These are phyloP conservation scores for Caretta caretta DNA, from an alignment of 2,113 vertebrate genomes.

Conservation along the genomic window DNA sequence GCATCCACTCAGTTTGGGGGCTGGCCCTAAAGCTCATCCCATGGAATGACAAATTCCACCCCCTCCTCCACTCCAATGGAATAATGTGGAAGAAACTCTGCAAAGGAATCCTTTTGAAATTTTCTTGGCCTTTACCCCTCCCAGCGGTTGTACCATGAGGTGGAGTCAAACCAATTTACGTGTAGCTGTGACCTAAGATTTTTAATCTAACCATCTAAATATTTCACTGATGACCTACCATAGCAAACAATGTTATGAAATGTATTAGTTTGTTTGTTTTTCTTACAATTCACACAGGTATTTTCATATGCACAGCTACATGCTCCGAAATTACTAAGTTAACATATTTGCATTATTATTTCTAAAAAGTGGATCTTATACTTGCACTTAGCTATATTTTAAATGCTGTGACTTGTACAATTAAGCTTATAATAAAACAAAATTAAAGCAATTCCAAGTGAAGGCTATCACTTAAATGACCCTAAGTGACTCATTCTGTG, in stretches of 20 bases:
- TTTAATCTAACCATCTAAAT: background rate
- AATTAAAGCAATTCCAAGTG: background rate
- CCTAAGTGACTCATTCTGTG: background rate
- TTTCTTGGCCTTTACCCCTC: background rate
- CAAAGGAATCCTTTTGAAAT: background rate
- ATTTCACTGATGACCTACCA: background rate
- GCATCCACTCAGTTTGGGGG: accelerated
- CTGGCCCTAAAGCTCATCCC: background rate
- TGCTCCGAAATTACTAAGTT: background rate
- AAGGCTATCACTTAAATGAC: background rate
- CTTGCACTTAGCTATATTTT: background rate
- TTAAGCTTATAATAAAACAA: background rate
- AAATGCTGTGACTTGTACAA: background rate
- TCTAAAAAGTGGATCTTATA: slow-evolving; percentile 19
- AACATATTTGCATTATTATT: background rate
- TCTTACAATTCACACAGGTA: background rate
- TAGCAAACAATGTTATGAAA: background rate
- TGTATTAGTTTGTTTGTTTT: background rate
- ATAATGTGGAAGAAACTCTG: background rate
- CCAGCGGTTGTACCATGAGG: slow-evolving; percentile 37
- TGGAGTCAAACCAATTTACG: slow-evolving; percentile 46
- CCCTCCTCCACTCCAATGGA: accelerated
- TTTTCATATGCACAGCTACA: background rate
- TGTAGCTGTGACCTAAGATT: slow-evolving; percentile 43
- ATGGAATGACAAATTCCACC: background rate